These are phyloP conservation scores for Anthophora plumipes DNA, from an alignment of 2,888 invertebrate genomes.

Conservation along the genomic window DNA sequence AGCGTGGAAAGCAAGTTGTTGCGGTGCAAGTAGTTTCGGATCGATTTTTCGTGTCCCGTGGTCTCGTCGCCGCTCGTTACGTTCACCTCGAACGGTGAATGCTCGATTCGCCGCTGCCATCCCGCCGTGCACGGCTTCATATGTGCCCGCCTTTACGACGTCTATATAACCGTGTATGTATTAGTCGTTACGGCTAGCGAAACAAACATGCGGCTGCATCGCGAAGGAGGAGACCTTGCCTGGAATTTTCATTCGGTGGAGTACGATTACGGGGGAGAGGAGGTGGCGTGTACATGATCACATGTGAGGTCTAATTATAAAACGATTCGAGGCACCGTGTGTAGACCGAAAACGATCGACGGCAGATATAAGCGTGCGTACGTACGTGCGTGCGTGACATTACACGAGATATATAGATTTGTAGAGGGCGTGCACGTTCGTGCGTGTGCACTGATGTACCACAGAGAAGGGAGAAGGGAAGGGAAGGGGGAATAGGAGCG, in stretches of 20 bases:
- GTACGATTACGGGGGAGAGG: too few relatives aligned
- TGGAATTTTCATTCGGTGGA: conserved; percentile 60
- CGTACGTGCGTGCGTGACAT: conserved; percentile 41
- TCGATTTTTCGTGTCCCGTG: conserved; percentile 67
- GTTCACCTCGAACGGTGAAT: conserved; percentile 54
- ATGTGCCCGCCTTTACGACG: neutral
- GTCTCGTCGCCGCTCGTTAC: conserved; percentile 66
- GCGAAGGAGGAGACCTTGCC: conserved; percentile 57
- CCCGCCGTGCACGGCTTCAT: neutral
- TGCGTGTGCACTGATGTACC: conserved; percentile 5
- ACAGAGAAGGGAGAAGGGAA: conserved; percentile 7
- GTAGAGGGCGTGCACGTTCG: conserved; percentile 32
- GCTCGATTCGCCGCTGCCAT: conserved; percentile 54
- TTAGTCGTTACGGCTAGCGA: conserved; percentile 22
- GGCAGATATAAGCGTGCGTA: too few relatives aligned
- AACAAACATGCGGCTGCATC: conserved; percentile 18
- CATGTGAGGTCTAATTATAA: conserved; percentile 57
- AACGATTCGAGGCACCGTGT: conserved; percentile 34
- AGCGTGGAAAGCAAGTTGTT: conserved; percentile 63
- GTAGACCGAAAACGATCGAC: conserved; percentile 30
- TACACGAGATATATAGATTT: conserved; percentile 16
- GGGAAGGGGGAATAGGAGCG: conserved; percentile 35
- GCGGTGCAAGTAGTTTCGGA: conserved; percentile 57
- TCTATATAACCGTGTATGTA: neutral
- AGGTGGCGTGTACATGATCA: conserved; percentile 28